These are phyloP conservation scores for Scleropages formosus DNA, from an alignment of 2,797 vertebrate genomes.

Conservation along the genomic window DNA sequence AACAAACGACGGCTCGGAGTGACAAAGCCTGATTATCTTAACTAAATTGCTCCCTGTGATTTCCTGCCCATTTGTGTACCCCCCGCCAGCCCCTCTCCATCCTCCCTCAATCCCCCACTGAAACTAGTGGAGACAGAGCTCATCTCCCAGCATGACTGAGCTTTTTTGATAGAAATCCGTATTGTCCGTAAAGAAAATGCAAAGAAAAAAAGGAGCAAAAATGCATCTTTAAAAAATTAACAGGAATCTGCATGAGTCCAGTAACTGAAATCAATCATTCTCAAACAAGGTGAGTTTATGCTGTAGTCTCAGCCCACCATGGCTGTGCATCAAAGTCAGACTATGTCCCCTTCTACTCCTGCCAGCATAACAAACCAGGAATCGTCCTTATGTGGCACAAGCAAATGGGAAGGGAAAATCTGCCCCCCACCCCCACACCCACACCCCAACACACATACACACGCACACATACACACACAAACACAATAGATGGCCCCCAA, in stretches of 20 bases:
- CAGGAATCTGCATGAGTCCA: background rate
- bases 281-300: background rate
- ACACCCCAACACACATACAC: too few species aligned
- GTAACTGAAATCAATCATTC: background rate
- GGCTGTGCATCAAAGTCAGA: conserved; percentile 17
- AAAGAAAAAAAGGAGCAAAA: background rate
- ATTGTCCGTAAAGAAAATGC: background rate
- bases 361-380: conserved; percentile 21
- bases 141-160: background rate
- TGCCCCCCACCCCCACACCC: conserved; percentile 23
- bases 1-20: conserved; percentile 8
- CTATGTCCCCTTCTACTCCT: background rate
- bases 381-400: background rate
- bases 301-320: background rate
- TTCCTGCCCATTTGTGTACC: background rate
- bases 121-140: background rate
- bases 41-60: conserved; percentile 16
- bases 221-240: background rate
- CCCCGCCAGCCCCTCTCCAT: background rate
- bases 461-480: too few species aligned
- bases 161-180: background rate
- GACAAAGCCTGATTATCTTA: conserved; percentile 29
- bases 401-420: conserved; percentile 35
- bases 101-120: background rate
- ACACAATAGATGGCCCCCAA: too few species aligned